A percentile compares a stretch with the other conserved stretches of the same genome.
These are phyloP conservation scores for Panorpa germanica DNA, from an alignment of 2,888 invertebrate genomes.

Conservation along the genomic window DNA sequence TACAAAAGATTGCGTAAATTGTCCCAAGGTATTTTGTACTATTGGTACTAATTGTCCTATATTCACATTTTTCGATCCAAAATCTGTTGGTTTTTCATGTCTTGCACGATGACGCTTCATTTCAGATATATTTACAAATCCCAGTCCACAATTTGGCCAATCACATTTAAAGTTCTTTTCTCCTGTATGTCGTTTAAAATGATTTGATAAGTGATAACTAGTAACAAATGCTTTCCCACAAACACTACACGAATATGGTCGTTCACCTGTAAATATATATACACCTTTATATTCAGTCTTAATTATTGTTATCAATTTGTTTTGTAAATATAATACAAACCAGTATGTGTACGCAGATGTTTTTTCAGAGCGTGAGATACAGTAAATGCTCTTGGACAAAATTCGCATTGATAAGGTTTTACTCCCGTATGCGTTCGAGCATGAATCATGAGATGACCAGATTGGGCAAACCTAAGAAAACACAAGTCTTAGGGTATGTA, in stretches of 20 bases:
- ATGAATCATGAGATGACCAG: constrained; percentile 11
- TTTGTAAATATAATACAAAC: too few species aligned
- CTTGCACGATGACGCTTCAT: constrained; percentile 10
- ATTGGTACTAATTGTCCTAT: too few species aligned
- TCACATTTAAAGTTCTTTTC: constrained; percentile 11
- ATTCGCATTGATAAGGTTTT: constrained; percentile 12
- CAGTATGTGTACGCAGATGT: constrained; percentile 11
- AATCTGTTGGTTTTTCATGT: constrained; percentile 10
- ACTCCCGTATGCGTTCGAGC: constrained; percentile 11
- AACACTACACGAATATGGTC: constrained; percentile 11
- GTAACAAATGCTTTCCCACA: constrained; percentile 11
- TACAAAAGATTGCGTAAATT: too few species aligned
- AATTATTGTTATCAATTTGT: neutral
- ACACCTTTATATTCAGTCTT: neutral
- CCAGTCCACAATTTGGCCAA: constrained; percentile 9
- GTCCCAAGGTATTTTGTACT: too few species aligned
- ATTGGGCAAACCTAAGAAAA: constrained; percentile 10
- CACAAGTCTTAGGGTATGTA: neutral
- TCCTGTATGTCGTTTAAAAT: constrained; percentile 11
- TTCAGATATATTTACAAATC: constrained; percentile 10
- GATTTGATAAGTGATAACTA: constrained; percentile 12
- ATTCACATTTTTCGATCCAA: too few species aligned
- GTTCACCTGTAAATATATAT: constrained; percentile 8
- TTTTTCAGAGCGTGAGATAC: constrained; percentile 11
- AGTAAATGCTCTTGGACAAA: constrained; percentile 11